Percentiles rank a stretch among this genome's conserved stretches.
These are phyloP conservation scores for Mesopsocus fuscifrons DNA, from an alignment of 2,888 invertebrate species.

Conservation along the genomic window DNA sequence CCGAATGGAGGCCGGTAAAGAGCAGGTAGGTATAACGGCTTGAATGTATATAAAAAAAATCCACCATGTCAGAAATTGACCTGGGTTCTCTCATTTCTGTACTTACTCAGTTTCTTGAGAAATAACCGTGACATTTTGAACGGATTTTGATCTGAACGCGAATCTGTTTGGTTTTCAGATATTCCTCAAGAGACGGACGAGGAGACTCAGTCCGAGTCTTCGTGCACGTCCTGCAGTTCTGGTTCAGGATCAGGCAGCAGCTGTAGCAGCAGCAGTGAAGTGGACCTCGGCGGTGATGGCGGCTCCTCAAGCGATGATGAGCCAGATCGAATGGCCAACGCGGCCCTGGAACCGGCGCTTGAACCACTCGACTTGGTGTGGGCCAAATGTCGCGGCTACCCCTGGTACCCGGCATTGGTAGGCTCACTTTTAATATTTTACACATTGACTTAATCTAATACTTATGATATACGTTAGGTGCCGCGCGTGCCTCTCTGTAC, in stretches of 20 bases:
- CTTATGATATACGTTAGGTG: conserved; percentile 5
- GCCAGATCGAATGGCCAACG: conserved; percentile 17
- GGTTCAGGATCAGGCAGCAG: conserved; percentile 22
- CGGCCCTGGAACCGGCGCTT: conserved; percentile 26
- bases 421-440: conserved; percentile 16
- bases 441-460: background rate
- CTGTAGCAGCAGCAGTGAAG: conserved; percentile 21
- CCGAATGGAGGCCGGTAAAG: too few species aligned
- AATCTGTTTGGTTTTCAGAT: too few species aligned
- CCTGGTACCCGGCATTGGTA: conserved; percentile 87
- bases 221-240: conserved; percentile 27
- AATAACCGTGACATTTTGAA: too few species aligned
- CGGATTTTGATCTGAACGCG: too few species aligned
- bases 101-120: too few species aligned
- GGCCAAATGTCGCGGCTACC: conserved; percentile 93
- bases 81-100: too few species aligned
- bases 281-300: conserved; percentile 20
- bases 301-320: conserved; percentile 13
- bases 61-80: too few species aligned
- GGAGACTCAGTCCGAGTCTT: conserved; percentile 26
- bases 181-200: conserved; percentile 26
- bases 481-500: too few species aligned
- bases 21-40: too few species aligned
- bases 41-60: too few species aligned
- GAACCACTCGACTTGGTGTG: conserved; percentile 84